Base-by-base conservation (phyloP, 2,797 vertebrate genomes). In the Acanthurus tractus region DNA sequence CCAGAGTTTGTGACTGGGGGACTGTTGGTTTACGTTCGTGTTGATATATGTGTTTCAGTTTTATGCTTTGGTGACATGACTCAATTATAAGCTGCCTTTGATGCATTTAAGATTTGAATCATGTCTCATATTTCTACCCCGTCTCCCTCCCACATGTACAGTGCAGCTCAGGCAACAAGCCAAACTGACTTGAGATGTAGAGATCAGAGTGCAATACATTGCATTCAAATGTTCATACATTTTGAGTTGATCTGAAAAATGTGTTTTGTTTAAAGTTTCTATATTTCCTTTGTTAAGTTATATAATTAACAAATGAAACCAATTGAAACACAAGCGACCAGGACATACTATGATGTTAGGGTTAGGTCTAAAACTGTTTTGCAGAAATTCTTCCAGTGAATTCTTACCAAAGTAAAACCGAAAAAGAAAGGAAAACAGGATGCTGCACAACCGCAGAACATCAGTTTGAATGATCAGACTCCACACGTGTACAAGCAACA, bases 91-190 rank as follows among this genome's bases (percentile, higher is more conserved):
- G 49, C 29, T 81, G 1, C 53, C 82, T 90, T 89, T 89, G 85
- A 92, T 86, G 71, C 14, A 55, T 82, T 79, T 74, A 57, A 76
- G 78, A 76, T 88, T 74, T 92, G 85, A 89, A 87, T 89, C 87
- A 86, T 74, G 65, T 61, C 74, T 63, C 44, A 34, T 90, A 86
- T 90, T 85, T 84, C 48, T 52, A 15, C 49, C 29, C 12, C 67
- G 23, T 69, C 42, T 70, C 50, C 67, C 78, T 82, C 81, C 82
- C 50, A 88, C 83, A 71, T 63, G 15, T 69, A 78, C 58, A 63
- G 50, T 79, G 34, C 46, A 49, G n/a, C 62, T 63, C 56, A 25
- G 65, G 22, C 48, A 49, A 56, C 36, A 63, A 14, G 20, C 40
- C 29, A 4, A 63, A 15, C 10, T 29, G n/a, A 56, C 55, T 68